Conservation (phyloP, 1,140 invertebrate genomes). For the Mya arenaria region DNA sequence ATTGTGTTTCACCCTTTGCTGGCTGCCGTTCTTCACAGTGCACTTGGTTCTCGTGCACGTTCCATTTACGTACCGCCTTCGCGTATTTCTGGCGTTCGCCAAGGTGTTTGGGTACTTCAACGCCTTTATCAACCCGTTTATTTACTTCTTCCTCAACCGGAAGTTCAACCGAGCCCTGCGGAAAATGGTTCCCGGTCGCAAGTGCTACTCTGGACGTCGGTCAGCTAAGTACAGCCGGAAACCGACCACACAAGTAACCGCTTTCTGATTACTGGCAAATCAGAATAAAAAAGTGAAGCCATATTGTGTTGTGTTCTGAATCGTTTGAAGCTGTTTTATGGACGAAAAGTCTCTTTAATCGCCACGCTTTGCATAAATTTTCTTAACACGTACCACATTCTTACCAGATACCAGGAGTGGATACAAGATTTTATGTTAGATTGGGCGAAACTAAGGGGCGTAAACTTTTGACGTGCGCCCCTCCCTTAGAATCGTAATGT, state of each 20-base stretch:
- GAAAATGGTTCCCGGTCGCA: neutral
- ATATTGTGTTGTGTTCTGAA: too few relatives aligned
- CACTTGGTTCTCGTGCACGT: conserved; percentile 27
- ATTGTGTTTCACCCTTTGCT: conserved; percentile 81
- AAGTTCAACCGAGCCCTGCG: conserved; percentile 15
- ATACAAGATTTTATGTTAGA: too few relatives aligned
- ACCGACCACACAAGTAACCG: neutral
- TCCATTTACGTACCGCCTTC: conserved; percentile 9
- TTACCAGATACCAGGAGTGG: too few relatives aligned
- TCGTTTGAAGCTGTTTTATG: too few relatives aligned
- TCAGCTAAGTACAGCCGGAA: neutral
- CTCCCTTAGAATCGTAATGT: too few relatives aligned
- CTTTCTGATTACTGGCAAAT: too few relatives aligned
- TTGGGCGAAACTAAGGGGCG: too few relatives aligned
- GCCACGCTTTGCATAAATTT: too few relatives aligned
- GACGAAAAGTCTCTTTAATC: too few relatives aligned
- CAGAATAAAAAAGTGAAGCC: too few relatives aligned
- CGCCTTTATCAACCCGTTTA: conserved; percentile 31
- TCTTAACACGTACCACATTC: too few relatives aligned
- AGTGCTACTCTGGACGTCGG: neutral
- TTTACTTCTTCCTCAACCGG: conserved; percentile 40
- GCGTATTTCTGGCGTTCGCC: conserved; percentile 19
- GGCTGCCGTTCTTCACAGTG: conserved; percentile 78
- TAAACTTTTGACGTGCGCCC: too few relatives aligned
- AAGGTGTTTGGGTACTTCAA: conserved; percentile 34